Evolutionary conservation across 2,888 invertebrate species (phyloP).

Genomic region (Cabera pusaria): DNA sequence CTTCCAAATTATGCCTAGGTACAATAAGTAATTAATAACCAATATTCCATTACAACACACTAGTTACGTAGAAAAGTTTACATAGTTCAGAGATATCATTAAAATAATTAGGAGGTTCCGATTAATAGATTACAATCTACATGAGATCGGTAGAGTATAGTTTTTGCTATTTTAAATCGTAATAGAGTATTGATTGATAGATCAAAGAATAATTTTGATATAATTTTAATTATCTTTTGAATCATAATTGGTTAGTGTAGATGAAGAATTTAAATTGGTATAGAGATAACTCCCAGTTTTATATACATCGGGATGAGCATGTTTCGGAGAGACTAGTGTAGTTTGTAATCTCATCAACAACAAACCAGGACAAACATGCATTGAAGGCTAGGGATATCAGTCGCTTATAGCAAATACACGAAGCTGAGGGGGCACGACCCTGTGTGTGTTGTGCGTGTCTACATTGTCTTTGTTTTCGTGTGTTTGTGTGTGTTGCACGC

Average conservation of each 20-base stretch:
- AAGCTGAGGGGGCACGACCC: slow-evolving; percentile 72
- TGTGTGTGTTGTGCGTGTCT: slow-evolving; percentile 82
- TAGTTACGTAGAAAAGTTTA: slow-evolving; percentile 48
- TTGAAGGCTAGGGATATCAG: slow-evolving; percentile 34
- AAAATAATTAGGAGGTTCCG: slow-evolving; percentile 42
- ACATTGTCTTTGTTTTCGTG: slow-evolving; percentile 84
- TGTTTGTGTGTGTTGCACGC: slow-evolving; percentile 85
- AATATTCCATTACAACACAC: slow-evolving; percentile 81
- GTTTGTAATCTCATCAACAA: slow-evolving; percentile 51
- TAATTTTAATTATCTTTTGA: slow-evolving; percentile 57
- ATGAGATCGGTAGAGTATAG: slow-evolving; percentile 58
- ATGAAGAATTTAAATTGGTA: slow-evolving; percentile 43
- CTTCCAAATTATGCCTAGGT: slow-evolving; percentile 49
- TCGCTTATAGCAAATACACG: slow-evolving; percentile 81
- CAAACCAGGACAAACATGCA: slow-evolving; percentile 42
- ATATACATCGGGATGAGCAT: slow-evolving; percentile 75
- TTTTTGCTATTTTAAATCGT: slow-evolving; percentile 45
- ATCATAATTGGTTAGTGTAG: slow-evolving; percentile 61
- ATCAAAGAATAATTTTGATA: slow-evolving; percentile 46
- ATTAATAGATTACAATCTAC: slow-evolving; percentile 46
- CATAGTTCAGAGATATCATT: slow-evolving; percentile 40
- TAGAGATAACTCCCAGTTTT: slow-evolving; percentile 62
- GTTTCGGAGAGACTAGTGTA: slow-evolving; percentile 61
- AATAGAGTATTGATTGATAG: slow-evolving; percentile 56
- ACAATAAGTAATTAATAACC: slow-evolving; percentile 40